Evolutionary conservation across 1,140 invertebrate genomes (phyloP).

Genomic region (Pantala flavescens): DNA sequence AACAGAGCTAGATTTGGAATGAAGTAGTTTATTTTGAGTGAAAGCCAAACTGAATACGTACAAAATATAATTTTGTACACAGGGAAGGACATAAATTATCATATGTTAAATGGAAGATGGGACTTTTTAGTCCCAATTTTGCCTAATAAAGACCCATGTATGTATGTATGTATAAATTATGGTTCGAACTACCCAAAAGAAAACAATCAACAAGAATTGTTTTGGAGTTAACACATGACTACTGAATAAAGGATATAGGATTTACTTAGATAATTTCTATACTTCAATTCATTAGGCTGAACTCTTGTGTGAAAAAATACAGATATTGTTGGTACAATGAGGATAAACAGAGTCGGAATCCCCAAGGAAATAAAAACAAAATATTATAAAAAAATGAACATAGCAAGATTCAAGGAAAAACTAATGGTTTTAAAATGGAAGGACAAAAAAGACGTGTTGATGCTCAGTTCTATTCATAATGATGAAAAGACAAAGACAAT

Average conservation of each 20-base stretch:
- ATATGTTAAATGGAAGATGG: too few species aligned
- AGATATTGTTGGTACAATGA: constrained; percentile 11
- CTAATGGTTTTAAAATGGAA: not conserved
- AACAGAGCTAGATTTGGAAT: constrained; percentile 22
- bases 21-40: not conserved
- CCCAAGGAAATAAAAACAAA: not conserved
- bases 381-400: not conserved
- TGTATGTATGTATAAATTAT: too few species aligned
- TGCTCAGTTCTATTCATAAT: not conserved
- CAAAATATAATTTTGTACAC: constrained; percentile 8
- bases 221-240: constrained; percentile 11
- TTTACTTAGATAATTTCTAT: constrained; percentile 12
- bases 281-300: not conserved
- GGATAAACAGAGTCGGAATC: not conserved
- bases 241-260: constrained; percentile 4
- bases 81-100: too few species aligned
- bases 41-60: constrained; percentile 17
- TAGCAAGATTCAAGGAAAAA: not conserved
- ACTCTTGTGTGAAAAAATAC: constrained; percentile 8
- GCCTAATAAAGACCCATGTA: too few species aligned
- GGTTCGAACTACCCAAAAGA: not conserved
- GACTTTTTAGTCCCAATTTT: too few species aligned
- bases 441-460: not conserved
- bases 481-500: too few species aligned
- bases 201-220: not conserved